Conservation (phyloP, 1,140 invertebrate species). For the Macrobrachium rosenbergii region DNA sequence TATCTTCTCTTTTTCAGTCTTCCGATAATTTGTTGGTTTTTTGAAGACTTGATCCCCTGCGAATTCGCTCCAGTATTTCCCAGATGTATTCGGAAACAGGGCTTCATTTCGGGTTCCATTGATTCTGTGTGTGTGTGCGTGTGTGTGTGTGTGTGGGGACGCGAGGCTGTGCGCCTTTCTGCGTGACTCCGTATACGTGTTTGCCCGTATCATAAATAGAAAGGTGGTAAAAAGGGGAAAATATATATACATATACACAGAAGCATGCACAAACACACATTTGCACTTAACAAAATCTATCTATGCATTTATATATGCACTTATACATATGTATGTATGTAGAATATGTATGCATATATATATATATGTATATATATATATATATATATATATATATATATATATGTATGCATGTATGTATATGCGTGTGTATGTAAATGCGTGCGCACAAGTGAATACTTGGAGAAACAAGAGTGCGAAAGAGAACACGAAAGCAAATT, state of each 20-base stretch:
- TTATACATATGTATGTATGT: neutral
- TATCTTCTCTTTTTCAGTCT: no score
- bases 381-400: conserved; percentile 15
- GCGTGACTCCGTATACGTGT: conserved; percentile 3
- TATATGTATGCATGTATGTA: neutral
- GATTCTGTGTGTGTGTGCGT: conserved; percentile 21
- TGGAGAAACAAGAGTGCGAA: no score
- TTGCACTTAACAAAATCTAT: neutral
- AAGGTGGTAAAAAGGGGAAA: neutral
- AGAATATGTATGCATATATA: neutral
- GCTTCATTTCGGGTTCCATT: neutral
- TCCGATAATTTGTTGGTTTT: no score
- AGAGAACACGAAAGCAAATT: no score
- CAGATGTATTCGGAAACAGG: neutral
- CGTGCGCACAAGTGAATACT: no score
- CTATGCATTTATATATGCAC: neutral
- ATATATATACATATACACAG: neutral
- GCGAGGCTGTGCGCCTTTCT: neutral
- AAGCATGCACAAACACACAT: neutral
- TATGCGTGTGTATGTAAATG: neutral
- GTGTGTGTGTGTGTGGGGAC: conserved; percentile 18
- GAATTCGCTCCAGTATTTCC: neutral
- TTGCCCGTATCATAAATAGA: neutral
- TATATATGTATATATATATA: conserved; percentile 4
- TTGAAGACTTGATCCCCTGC: no score